Conservation (phyloP, 2,888 invertebrate genomes). For the Ophion slaviceki region DNA sequence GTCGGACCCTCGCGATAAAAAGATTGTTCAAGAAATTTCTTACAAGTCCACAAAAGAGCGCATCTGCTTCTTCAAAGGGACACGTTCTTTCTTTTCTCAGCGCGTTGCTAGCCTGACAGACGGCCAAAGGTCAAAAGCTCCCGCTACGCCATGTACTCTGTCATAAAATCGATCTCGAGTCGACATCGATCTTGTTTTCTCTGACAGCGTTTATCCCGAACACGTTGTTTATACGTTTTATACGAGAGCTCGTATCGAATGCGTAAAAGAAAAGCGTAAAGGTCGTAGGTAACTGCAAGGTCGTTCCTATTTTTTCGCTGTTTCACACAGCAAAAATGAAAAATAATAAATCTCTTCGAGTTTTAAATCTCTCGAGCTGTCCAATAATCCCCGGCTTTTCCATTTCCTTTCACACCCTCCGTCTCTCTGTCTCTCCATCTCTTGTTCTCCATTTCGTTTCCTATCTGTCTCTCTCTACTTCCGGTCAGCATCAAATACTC, state of each 20-base stretch:
- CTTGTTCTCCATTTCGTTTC: neutral
- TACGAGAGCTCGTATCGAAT: neutral
- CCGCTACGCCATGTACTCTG: neutral
- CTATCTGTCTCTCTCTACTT: neutral
- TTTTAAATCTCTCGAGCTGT: slow-evolving; percentile 55
- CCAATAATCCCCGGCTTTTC: slow-evolving; percentile 50
- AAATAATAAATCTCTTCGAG: slow-evolving; percentile 23
- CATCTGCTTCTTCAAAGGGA: neutral
- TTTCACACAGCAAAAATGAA: neutral
- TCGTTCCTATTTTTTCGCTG: slow-evolving; percentile 27
- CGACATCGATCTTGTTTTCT: neutral
- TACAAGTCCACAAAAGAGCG: neutral
- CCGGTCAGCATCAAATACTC: slow-evolving; percentile 3
- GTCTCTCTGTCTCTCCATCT: neutral
- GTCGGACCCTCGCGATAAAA: slow-evolving; percentile 12
- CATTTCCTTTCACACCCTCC: neutral
- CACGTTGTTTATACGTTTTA: neutral
- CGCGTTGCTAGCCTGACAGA: neutral
- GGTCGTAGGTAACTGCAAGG: neutral
- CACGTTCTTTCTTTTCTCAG: neutral
- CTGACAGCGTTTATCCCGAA: neutral
- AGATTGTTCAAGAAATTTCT: slow-evolving; percentile 13
- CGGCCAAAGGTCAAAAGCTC: neutral
- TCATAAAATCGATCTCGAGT: neutral
- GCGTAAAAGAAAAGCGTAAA: too few species aligned